Percentiles rank a stretch among this genome's conserved stretches.
phyloP scores from a whole-genome alignment of 2,113 vertebrate species.

The Colossoma macropomum region DNA sequence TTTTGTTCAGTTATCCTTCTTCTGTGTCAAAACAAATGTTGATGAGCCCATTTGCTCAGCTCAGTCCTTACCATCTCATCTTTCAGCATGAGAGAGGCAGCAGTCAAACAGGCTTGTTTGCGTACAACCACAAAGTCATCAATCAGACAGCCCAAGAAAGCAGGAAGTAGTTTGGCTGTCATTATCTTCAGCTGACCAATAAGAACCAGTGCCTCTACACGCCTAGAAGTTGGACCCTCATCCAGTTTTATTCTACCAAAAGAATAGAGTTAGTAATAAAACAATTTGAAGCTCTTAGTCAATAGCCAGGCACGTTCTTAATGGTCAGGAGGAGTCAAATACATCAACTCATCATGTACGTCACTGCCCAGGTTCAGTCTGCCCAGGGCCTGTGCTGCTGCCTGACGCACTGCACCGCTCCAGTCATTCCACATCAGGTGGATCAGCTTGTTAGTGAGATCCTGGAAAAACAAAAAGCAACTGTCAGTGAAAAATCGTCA shows the following conservation, averaged over 20 bases:
- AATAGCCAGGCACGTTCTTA: background rate
- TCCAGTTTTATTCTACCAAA: slow-evolving; percentile 69
- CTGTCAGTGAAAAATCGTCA: no score
- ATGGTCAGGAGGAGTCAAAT: slow-evolving; percentile 9
- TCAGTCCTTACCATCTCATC: slow-evolving; percentile 69
- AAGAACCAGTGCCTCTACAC: slow-evolving; percentile 73
- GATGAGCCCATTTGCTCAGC: background rate
- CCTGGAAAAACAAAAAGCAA: slow-evolving; percentile 62
- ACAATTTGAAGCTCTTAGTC: background rate
- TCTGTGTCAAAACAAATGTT: background rate
- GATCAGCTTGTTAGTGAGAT: slow-evolving; percentile 76
- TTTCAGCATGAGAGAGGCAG: slow-evolving; percentile 72
- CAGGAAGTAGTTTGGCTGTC: slow-evolving; percentile 77
- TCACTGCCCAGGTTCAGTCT: slow-evolving; percentile 72
- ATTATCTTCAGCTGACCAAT: slow-evolving; percentile 75
- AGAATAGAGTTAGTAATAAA: background rate
- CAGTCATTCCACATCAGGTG: slow-evolving; percentile 82
- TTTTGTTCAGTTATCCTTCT: background rate
- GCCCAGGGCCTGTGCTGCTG: slow-evolving; percentile 74
- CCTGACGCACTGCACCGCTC: slow-evolving; percentile 70
- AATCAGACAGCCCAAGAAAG: slow-evolving; percentile 76
- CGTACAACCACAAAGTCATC: slow-evolving; percentile 74
- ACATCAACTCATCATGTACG: slow-evolving; percentile 77
- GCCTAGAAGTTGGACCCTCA: slow-evolving; percentile 64
- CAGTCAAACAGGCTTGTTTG: slow-evolving; percentile 76